phyloP scores from a whole-genome alignment of 2,113 vertebrate species.

The Microtus montanus region DNA sequence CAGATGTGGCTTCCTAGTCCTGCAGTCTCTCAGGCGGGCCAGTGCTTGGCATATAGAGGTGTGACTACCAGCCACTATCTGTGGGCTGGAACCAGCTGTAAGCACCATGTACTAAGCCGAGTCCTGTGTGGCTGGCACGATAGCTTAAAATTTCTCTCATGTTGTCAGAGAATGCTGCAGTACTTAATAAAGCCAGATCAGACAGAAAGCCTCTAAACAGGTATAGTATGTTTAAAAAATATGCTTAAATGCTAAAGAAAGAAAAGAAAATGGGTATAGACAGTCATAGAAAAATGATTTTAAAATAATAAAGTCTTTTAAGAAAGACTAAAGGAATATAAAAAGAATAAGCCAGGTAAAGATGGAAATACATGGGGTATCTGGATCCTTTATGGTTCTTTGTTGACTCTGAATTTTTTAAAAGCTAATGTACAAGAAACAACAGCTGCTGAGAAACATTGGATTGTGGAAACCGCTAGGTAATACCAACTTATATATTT shows the following conservation, averaged over 20 bases:
- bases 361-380: neutral
- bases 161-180: neutral
- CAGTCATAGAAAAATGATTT: neutral
- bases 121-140: neutral
- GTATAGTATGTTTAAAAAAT: neutral
- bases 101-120: neutral
- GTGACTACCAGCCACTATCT: neutral
- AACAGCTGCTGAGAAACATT: neutral
- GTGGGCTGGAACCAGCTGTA: neutral
- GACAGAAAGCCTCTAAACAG: neutral
- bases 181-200: neutral
- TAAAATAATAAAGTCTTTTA: neutral
- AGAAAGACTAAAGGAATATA: neutral
- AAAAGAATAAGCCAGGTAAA: neutral
- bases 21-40: neutral
- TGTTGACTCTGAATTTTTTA: neutral
- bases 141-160: neutral
- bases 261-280: neutral
- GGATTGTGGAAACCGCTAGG: neutral
- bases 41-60: neutral
- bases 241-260: neutral
- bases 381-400: neutral
- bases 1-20: neutral
- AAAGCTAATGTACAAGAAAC: neutral
- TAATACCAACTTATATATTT: neutral